These are phyloP conservation scores for Caenorhabditis angaria DNA, from an alignment of 2,888 invertebrate genomes.

Conservation along the genomic window DNA sequence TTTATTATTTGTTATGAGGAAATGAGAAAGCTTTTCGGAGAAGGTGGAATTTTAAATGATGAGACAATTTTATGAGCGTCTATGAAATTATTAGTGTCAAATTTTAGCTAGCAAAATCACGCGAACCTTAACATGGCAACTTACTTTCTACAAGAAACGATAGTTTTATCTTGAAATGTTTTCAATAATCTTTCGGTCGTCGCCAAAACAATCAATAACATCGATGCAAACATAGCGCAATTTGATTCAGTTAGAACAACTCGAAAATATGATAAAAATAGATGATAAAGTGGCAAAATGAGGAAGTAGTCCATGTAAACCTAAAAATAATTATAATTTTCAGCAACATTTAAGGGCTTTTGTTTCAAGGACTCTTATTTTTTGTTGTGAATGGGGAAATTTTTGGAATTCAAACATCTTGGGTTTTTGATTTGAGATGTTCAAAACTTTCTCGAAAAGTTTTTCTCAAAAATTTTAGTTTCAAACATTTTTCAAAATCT, in stretches of 20 bases:
- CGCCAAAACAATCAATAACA: conserved; percentile 68
- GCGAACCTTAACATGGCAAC: not conserved
- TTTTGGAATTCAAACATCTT: not conserved
- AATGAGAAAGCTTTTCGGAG: no score
- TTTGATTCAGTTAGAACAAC: conserved; percentile 56
- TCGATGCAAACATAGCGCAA: conserved; percentile 69
- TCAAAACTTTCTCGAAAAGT: no score
- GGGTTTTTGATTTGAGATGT: not conserved
- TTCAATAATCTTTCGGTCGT: conserved; percentile 67
- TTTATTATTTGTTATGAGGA: not conserved
- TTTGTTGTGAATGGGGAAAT: not conserved
- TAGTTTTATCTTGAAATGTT: conserved; percentile 59
- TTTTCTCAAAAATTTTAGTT: no score
- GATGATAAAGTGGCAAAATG: conserved; percentile 61
- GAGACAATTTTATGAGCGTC: no score
- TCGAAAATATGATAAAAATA: conserved; percentile 65
- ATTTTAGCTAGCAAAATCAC: no score
- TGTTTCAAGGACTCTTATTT: not conserved
- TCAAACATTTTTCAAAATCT: not conserved
- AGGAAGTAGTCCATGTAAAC: conserved; percentile 68
- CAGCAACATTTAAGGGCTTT: not conserved
- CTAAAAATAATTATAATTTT: conserved; percentile 34
- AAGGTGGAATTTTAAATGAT: no score
- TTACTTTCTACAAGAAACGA: conserved; percentile 49
- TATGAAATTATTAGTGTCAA: no score